Evolutionary conservation across 37 sponge, comb jelly and placozoan genomes (phyloP), one percentile per base, ranked within the genome.

Genomic region (Chondrilla cf. caribensis): DNA sequence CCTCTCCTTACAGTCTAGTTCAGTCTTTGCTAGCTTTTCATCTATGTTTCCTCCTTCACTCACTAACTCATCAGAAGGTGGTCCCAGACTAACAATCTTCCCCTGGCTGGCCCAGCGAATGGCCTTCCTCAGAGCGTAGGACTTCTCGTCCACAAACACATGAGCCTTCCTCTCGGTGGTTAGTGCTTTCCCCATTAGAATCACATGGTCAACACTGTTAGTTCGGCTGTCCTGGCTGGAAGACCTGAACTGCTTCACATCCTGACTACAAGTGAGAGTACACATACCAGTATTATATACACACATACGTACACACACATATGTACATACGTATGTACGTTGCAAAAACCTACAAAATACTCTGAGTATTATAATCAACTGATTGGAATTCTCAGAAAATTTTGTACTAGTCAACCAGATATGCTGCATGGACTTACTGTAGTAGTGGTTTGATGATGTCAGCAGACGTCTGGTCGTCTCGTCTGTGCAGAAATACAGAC

Each of bases 61-160:
- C 21, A 54, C 42, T 14, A 78, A n/a, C 0, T 83, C 93, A 22
- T 66, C 90, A 14, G 81, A 58, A 4, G 95, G 95, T 22, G 89
- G 85, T 26, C 86, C 95, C 42, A 97, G 67, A 81, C 96, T 95
- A 68, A 97, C 89, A 24, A 89, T 84, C 79, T 94, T 89, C 41
- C 96, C 95, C 77, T 84, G 86, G 62, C 60, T 86, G 25, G 95
- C 95, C 98, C 91, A 90, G 59, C 89, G 90, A 36, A 92, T 57
- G 22, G 98, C 95, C 58, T 82, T 87, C 22, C 94, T 83, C 62
- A 80, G 37, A 7, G 81, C 81, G n/a, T 38, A 37, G 4, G 62
- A 29, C 40, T 76, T 77, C 80, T 88, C 84, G 43, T 96, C 97
- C 0, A 93, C 90, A 47, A 91, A 38, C 0, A 93, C 79, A 70